Conservation (phyloP, 2,797 vertebrate genomes). For the Oreortyx pictus region DNA sequence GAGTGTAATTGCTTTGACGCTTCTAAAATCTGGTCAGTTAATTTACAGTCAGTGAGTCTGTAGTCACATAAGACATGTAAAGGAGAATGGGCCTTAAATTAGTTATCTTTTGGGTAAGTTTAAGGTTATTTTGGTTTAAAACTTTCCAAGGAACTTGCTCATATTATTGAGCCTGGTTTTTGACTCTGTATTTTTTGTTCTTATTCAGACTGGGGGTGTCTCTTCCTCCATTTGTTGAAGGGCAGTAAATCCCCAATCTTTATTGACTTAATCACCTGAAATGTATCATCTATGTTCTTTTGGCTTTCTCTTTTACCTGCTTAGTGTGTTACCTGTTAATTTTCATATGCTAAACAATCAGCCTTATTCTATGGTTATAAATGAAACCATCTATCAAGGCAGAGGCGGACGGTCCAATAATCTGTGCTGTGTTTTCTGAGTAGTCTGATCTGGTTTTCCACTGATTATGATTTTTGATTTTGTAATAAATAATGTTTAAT, state of each 20-base stretch:
- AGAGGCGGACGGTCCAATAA: not conserved
- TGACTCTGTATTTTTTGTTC: not conserved
- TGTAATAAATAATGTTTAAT: not conserved
- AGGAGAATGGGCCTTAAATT: not conserved
- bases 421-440: not conserved
- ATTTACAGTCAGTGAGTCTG: not conserved
- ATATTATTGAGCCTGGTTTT: not conserved
- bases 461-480: not conserved
- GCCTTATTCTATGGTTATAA: not conserved
- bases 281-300: not conserved
- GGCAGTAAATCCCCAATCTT: not conserved
- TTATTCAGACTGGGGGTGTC: not conserved
- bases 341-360: not conserved
- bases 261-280: not conserved
- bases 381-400: not conserved
- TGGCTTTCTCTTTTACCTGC: not conserved
- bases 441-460: not conserved
- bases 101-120: not conserved
- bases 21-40: not conserved
- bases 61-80: not conserved
- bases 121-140: not conserved
- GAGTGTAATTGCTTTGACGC: not conserved
- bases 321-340: not conserved
- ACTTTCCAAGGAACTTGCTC: not conserved
- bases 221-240: not conserved